Evolutionary conservation across 2,797 vertebrate species (phyloP), one percentile per base, ranked within the genome.

Genomic region (Taenioides sp.): DNA sequence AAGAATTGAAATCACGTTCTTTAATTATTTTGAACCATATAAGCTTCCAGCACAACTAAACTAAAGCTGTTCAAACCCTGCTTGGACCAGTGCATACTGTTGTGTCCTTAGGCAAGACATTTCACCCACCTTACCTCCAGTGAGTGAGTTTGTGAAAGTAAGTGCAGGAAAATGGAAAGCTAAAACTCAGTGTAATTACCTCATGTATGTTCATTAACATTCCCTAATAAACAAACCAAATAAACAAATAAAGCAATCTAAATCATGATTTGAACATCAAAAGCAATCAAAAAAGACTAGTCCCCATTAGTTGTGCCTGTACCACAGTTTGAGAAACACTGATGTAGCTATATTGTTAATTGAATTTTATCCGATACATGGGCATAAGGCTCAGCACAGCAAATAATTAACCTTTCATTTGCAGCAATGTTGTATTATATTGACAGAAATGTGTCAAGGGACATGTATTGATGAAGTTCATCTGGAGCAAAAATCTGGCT

Each of bases 381-480:
- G 69, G 67, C 76, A 69, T 80, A 76, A 74, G 70, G 72, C 76
- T 79, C 64, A 82, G 76, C 64, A 76, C 47, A 70, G 73, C 70
- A 80, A 82, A 79, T 65, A 81, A 83, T 86, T 72, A 86, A 65
- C 80, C 77, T 68, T 75, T 84, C 40, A 60, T 79, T 82, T 76
- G 71, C 76, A 72, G 14, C 47, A 58, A 65, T 67, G 80, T 72
- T 55, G 80, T 70, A 78, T 54, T 67, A 71, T 85, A 86, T 88
- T 83, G 70, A 50, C 65, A 68, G 71, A 72, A 65, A 67, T 77
- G 73, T 65, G 61, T 84, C 80, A 47, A 65, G 80, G 84, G 83
- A 77, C 66, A 80, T 80, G 78, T 72, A 80, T 73, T 81, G 77
- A 82, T 77, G 74, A 71, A 72, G 65, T 72, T 84, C 63, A 85